Conservation (phyloP, 2,113 vertebrate genomes). For the Enhydra lutris region DNA sequence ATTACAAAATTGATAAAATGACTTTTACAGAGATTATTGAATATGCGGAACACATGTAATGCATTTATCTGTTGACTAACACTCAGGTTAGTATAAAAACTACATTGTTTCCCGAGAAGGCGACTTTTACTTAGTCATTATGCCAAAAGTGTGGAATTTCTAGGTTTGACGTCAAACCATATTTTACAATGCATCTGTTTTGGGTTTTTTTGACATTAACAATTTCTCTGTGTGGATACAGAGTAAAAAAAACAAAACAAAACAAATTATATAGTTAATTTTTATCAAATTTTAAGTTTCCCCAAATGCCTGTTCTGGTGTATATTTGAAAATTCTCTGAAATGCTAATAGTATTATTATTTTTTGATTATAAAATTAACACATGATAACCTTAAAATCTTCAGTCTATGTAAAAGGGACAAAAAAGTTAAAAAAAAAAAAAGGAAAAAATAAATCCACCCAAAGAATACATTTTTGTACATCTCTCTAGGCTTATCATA, state of each 20-base stretch:
- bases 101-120: neutral
- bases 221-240: neutral
- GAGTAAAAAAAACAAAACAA: neutral
- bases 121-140: neutral
- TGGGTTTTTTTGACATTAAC: neutral
- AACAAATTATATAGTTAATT: neutral
- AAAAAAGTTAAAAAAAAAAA: neutral
- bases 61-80: conserved; percentile 49
- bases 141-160: neutral
- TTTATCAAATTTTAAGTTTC: neutral
- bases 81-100: neutral
- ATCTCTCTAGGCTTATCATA: neutral
- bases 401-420: neutral
- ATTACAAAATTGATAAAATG: conserved; percentile 70
- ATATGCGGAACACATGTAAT: conserved; percentile 37
- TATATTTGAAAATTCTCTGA: neutral
- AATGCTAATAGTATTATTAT: neutral
- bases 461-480: rapidly evolving
- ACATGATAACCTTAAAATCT: neutral
- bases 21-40: conserved; percentile 51
- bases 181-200: neutral
- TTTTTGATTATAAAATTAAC: neutral
- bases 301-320: neutral
- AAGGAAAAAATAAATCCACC: neutral
- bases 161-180: neutral